Evolutionary conservation across 2,797 vertebrate species (phyloP), one percentile per base, ranked within the genome.

Genomic region (Cichlasoma orientale): DNA sequence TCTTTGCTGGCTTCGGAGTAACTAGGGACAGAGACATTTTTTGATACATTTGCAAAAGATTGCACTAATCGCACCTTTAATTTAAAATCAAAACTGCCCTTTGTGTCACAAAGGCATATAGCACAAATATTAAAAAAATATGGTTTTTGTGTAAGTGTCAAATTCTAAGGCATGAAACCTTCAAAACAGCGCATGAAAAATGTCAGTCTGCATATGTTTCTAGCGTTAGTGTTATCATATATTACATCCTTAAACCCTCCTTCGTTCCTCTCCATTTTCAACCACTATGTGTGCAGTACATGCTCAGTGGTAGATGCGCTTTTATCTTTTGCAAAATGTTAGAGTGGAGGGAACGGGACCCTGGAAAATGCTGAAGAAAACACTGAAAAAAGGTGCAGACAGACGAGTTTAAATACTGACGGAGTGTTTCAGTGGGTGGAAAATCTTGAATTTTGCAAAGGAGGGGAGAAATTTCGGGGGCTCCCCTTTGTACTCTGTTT

Each of bases 401-500:
- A 23, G 27, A 74, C 74, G 75, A 72, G 47, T 78, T 73, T 75
- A 78, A 90, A 89, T 79, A 87, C 70, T 72, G 82, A 93, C 92
- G 85, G 80, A 80, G 14, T 47, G 19, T 88, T 75, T 83, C 74
- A 72, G 84, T 93, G 82, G 88, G 91, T 92, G 91, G 88, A 93
- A 90, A 90, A 80, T 78, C 83, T 89, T 86, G 12, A 87, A 78
- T 75, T 89, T 74, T 93, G 79, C 81, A 84, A 85, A 88, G 86
- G 80, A 70, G 86, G 93, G 94, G 92, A 91, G 79, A 94, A 90
- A 87, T 76, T 47, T 59, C 82, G 94, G 95, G 94, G 94, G 79
- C 82, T 87, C 89, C 94, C 95, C 95, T 86, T 78, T 4, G 56
- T 13, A 68, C 76, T 52, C 41, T 80, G 25, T 72, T 59, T 58